These are phyloP conservation scores for Argyrosomus regius DNA, from an alignment of 2,797 vertebrate genomes.

Conservation along the genomic window DNA sequence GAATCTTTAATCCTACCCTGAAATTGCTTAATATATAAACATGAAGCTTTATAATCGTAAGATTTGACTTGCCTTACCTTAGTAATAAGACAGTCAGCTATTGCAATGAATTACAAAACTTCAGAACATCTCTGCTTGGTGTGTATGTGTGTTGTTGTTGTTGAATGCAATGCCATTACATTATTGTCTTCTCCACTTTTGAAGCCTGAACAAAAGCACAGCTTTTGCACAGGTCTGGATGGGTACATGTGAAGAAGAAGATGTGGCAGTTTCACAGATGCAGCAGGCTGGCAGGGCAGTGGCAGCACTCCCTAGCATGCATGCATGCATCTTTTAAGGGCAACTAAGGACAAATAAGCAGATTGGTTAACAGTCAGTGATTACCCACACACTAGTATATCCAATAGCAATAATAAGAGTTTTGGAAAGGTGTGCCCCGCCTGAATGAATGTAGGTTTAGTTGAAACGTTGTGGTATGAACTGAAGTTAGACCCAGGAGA, in stretches of 20 bases:
- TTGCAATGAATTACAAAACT: no score
- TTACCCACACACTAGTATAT: neutral
- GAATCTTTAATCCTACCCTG: no score
- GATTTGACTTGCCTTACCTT: no score
- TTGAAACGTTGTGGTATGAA: neutral
- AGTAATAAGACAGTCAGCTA: no score
- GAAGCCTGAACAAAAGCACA: slow-evolving; percentile 12
- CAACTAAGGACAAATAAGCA: neutral
- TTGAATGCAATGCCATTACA: neutral
- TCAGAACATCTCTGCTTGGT: no score
- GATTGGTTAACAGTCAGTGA: neutral
- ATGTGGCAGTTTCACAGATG: slow-evolving; percentile 1
- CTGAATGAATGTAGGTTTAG: neutral
- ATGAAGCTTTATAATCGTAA: no score
- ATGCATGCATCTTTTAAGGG: slow-evolving; percentile 3
- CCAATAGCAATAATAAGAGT: neutral
- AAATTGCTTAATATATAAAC: no score
- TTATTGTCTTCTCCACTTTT: slow-evolving; percentile 2
- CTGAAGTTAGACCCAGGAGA: neutral
- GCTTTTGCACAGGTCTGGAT: neutral
- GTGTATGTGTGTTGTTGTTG: neutral
- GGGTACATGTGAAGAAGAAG: slow-evolving; percentile 7
- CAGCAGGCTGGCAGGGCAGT: neutral
- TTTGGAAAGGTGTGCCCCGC: no score
- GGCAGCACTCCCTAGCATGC: neutral